These are phyloP conservation scores for Rugalucina vietnamica DNA, from an alignment of 2,888 invertebrate genomes.

Conservation along the genomic window DNA sequence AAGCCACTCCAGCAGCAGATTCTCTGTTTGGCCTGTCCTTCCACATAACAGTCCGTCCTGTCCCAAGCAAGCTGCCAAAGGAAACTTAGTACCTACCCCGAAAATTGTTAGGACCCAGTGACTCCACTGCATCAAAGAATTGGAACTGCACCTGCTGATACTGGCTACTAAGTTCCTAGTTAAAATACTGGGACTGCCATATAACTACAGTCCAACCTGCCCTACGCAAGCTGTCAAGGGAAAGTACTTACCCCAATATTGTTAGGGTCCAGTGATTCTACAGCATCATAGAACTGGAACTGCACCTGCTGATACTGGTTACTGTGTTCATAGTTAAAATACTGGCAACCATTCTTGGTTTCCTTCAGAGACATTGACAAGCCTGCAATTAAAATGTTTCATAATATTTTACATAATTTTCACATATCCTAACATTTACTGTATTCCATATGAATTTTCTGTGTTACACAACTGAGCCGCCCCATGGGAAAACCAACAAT, in stretches of 20 bases:
- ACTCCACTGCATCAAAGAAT: constrained; percentile 92
- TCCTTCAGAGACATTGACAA: constrained; percentile 89
- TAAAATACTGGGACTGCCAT: constrained; percentile 89
- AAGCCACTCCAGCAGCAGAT: no score
- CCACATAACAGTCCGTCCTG: no score
- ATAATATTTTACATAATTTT: no score
- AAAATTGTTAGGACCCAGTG: constrained; percentile 91
- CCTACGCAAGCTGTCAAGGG: no score
- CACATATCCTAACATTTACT: no score
- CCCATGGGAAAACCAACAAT: no score
- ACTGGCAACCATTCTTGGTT: constrained; percentile 86
- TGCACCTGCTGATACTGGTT: constrained; percentile 90
- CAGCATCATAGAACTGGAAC: constrained; percentile 90
- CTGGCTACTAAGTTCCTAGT: constrained; percentile 90
- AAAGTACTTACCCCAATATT: constrained; percentile 90
- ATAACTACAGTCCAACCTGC: no score
- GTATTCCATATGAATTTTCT: no score
- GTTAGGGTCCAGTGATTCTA: constrained; percentile 91
- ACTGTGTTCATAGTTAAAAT: constrained; percentile 91
- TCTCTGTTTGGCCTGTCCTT: no score
- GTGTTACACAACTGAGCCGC: no score
- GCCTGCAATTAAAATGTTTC: constrained; percentile 83
- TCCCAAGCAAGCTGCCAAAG: no score
- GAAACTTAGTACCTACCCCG: no score
- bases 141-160: constrained; percentile 90